These are phyloP conservation scores for Euphydryas editha DNA, from an alignment of 2,888 invertebrate species.

Conservation along the genomic window DNA sequence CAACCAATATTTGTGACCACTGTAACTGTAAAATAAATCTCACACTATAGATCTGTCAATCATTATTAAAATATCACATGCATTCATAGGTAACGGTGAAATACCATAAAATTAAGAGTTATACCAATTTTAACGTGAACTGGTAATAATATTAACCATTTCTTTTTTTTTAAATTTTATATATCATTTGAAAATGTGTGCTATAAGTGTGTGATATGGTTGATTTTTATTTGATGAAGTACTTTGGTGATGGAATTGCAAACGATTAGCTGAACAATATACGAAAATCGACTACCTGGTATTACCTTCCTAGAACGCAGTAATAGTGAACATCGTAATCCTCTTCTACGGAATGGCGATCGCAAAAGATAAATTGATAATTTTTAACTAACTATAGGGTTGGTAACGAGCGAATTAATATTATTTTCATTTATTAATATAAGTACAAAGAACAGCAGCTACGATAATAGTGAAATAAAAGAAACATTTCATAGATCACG, in stretches of 20 bases:
- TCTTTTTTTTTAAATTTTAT: conserved; percentile 38
- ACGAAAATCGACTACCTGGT: conserved; percentile 69
- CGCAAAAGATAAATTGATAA: conserved; percentile 71
- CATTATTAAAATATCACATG: conserved; percentile 56
- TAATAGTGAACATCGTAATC: conserved; percentile 77
- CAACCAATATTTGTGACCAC: too few species aligned
- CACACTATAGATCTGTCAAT: conserved; percentile 57
- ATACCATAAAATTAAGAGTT: conserved; percentile 46
- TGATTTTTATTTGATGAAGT: conserved; percentile 39
- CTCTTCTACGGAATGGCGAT: conserved; percentile 75
- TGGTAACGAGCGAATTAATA: conserved; percentile 43
- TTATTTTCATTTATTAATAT: neutral
- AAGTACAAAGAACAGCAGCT: neutral
- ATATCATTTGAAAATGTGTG: conserved; percentile 35
- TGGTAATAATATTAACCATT: conserved; percentile 50
- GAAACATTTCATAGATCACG: too few species aligned
- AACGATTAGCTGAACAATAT: conserved; percentile 62
- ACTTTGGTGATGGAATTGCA: conserved; percentile 40
- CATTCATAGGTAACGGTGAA: conserved; percentile 62
- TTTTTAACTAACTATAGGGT: conserved; percentile 61
- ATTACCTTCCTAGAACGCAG: conserved; percentile 77
- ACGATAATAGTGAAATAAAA: too few species aligned
- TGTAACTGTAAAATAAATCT: conserved; percentile 40
- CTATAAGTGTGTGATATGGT: conserved; percentile 36
- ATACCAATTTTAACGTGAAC: conserved; percentile 61